phyloP scores from a whole-genome alignment of 2,113 vertebrate species.

The Aspiorhynchus laticeps region DNA sequence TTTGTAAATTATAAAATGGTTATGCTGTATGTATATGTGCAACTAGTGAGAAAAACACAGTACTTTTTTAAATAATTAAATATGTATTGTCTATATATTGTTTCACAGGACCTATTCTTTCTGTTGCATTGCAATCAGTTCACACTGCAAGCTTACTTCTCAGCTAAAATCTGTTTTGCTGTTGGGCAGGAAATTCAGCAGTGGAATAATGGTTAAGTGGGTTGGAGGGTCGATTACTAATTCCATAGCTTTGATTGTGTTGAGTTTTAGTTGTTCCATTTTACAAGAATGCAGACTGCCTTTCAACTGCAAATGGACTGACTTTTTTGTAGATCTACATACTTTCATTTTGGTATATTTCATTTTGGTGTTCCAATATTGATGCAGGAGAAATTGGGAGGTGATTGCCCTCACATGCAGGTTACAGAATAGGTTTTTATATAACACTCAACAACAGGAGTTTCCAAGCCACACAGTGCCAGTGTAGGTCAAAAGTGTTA shows the following conservation, averaged over 20 bases:
- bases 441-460: conserved; percentile 6
- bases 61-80: no score
- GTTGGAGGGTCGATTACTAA: conserved; percentile 5
- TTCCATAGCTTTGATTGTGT: conserved; percentile 5
- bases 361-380: background rate
- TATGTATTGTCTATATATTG: background rate
- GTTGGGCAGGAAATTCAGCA: background rate
- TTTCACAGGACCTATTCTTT: background rate
- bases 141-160: background rate
- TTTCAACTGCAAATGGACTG: background rate
- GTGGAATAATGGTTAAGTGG: conserved; percentile 12
- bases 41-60: background rate
- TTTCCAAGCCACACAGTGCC: conserved; percentile 7
- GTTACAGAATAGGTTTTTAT: conserved; percentile 6
- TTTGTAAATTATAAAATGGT: background rate
- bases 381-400: background rate
- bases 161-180: background rate
- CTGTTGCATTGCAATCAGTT: background rate
- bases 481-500: conserved; percentile 27
- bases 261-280: background rate
- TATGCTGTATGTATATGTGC: background rate
- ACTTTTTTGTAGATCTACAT: background rate
- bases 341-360: background rate
- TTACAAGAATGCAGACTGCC: background rate
- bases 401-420: background rate